Percentiles rank a stretch among this genome's conserved stretches.
These are phyloP conservation scores for Lottia scabra DNA, from an alignment of 2,888 invertebrate genomes.

Conservation along the genomic window DNA sequence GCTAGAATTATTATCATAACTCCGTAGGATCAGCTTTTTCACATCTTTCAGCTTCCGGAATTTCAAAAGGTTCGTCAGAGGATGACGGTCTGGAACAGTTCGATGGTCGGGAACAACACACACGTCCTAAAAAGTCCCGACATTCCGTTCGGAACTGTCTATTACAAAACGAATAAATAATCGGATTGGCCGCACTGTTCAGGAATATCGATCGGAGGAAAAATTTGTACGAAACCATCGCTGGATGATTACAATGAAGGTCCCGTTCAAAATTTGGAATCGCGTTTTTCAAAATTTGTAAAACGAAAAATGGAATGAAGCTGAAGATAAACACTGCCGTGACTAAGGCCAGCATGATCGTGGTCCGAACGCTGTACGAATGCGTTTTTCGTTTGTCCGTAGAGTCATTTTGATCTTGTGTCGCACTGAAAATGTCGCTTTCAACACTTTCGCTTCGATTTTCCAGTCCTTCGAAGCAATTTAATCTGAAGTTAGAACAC, in stretches of 20 bases:
- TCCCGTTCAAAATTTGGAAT: conserved; percentile 19
- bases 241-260: conserved; percentile 28
- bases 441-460: not conserved
- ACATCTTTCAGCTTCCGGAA: not conserved
- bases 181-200: conserved; percentile 47
- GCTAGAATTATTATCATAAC: not conserved
- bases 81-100: not conserved
- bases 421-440: not conserved
- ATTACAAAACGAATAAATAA: conserved; percentile 50
- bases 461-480: not conserved
- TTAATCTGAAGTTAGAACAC: not conserved
- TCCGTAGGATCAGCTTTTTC: not conserved
- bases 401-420: not conserved
- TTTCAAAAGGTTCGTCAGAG: not conserved
- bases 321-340: conserved; percentile 42
- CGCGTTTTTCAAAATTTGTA: conserved; percentile 37
- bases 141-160: conserved; percentile 42
- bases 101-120: conserved; percentile 9
- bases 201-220: conserved; percentile 48
- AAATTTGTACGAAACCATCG: conserved; percentile 42
- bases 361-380: conserved; percentile 36
- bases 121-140: conserved; percentile 17
- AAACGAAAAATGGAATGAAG: conserved; percentile 44
- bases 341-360: conserved; percentile 45
- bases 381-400: not conserved